Evolutionary conservation across 2,113 vertebrate genomes (phyloP), one percentile per base, ranked within the genome.

Genomic region (Riparia riparia): DNA sequence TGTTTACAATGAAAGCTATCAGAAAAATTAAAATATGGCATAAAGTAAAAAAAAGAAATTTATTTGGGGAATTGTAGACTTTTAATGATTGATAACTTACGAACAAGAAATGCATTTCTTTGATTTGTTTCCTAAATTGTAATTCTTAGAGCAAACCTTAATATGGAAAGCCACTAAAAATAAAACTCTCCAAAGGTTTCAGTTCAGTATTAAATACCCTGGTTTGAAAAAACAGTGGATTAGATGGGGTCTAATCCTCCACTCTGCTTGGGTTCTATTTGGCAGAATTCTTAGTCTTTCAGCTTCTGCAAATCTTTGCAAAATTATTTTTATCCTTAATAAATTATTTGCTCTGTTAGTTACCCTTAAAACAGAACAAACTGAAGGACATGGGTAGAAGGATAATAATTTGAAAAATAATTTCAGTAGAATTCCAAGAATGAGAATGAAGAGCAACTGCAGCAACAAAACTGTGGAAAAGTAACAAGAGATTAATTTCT

Each of bases 291-390:
- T 79, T 76, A 47, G 61, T 49, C 93, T 87, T 50, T 53, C 61
- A 89, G 65, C 69, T 76, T 89, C 65, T 87, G 63, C 70, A 96
- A 89, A 72, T 90, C 78, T 95, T 94, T 70, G 58, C 66, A 96
- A 95, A 95, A 72, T 73, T 89, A 69, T 93, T 95, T 86, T 95
- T 90, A 94, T 83, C 77, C 69, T 66, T 95, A 89, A 79, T 79
- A 95, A 89, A 86, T 90, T 92, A 84, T 91, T 95, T 97, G 83
- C 86, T 90, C 78, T 4, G 5, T 90, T 93, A 84, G 73, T 79
- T 87, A 91, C 74, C 58, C 60, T 91, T 86, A 96, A 96, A 96
- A 61, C 78, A 95, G 84, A 96, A 90, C 58, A 94, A 94, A 82
- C 29, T 61, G 87, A 90, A 58, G n/a, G 73, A 87, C 58, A n/a